These are phyloP conservation scores for Lepidotrigona ventralis DNA, from an alignment of 1,140 invertebrate genomes.

Conservation along the genomic window DNA sequence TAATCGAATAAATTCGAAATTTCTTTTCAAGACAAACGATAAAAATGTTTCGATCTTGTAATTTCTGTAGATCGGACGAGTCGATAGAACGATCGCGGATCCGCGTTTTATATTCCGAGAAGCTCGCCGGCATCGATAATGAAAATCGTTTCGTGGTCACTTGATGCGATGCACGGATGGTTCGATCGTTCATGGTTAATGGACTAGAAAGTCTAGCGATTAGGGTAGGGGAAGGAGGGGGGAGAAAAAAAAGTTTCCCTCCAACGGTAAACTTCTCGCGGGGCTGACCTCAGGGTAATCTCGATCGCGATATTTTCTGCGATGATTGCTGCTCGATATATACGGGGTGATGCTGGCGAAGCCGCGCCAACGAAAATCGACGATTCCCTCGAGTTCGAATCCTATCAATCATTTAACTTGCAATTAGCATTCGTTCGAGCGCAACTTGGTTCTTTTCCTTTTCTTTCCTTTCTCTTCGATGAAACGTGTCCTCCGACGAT, in stretches of 20 bases:
- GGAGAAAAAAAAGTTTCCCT: slow-evolving; percentile 48
- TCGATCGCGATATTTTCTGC: slow-evolving; percentile 26
- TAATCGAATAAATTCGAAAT: neutral
- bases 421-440: neutral
- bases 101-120: neutral
- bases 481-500: neutral
- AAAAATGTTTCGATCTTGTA: neutral
- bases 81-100: neutral
- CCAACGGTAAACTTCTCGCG: slow-evolving; percentile 53
- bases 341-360: neutral
- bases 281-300: slow-evolving; percentile 47
- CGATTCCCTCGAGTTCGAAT: neutral
- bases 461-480: neutral
- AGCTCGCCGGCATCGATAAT: neutral
- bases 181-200: slow-evolving; percentile 47
- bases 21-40: neutral
- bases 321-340: slow-evolving; percentile 41
- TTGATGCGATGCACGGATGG: slow-evolving; percentile 32
- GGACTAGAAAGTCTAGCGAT: slow-evolving; percentile 56
- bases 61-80: neutral
- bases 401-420: neutral
- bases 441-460: neutral
- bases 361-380: neutral
- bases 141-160: slow-evolving; percentile 42
- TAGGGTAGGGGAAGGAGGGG: neutral